A percentile compares a stretch with the other conserved stretches of the same genome.
phyloP scores from a whole-genome alignment of 2,797 vertebrate species.

The Oreortyx pictus region DNA sequence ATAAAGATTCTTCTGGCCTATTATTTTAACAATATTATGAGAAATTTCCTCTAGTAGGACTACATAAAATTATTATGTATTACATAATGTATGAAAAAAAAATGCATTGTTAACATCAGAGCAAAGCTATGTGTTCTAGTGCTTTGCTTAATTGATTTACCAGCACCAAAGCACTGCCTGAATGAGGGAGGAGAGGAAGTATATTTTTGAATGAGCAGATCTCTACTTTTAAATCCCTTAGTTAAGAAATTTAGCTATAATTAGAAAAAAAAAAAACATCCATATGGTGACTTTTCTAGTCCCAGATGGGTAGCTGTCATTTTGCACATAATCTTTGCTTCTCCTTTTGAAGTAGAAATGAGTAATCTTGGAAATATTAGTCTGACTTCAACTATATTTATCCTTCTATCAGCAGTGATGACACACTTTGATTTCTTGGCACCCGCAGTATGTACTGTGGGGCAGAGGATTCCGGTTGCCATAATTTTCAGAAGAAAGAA shows the following conservation, averaged over 20 bases:
- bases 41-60: background rate
- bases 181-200: conserved; percentile 41
- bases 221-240: conserved; percentile 46
- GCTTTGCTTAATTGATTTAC: conserved; percentile 7
- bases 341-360: conserved; percentile 78
- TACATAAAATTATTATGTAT: background rate
- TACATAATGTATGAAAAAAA: background rate
- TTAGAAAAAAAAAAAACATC: conserved; percentile 76
- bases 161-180: conserved; percentile 8
- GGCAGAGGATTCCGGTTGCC: conserved; percentile 57
- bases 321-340: conserved; percentile 81
- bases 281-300: conserved; percentile 80
- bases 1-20: background rate
- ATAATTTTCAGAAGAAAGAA: conserved; percentile 42
- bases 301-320: conserved; percentile 82
- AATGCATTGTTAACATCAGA: background rate
- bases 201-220: conserved; percentile 57
- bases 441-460: background rate
- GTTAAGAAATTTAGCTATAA: conserved; percentile 77
- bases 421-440: conserved; percentile 68
- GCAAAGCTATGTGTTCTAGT: background rate
- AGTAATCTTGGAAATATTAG: conserved; percentile 84
- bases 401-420: conserved; percentile 68
- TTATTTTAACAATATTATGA: background rate
- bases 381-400: conserved; percentile 80